Percentiles rank a stretch among this genome's conserved stretches.
These are phyloP conservation scores for Pelecanus crispus DNA, from an alignment of 2,113 vertebrate genomes.

Conservation along the genomic window DNA sequence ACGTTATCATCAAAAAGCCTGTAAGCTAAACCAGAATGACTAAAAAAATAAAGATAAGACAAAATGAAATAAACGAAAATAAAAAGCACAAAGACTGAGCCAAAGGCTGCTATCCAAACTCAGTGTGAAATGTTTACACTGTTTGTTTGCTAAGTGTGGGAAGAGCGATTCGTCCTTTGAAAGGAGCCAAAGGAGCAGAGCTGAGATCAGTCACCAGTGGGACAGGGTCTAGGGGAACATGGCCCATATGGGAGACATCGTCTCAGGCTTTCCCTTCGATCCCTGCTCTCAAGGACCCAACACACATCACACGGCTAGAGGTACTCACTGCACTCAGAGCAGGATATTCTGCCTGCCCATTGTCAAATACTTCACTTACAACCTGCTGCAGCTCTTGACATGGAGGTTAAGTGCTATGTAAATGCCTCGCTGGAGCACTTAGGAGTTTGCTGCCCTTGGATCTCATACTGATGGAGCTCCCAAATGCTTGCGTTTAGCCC, in stretches of 20 bases:
- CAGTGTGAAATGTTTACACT: background rate
- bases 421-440: background rate
- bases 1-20: background rate
- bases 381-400: background rate
- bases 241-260: background rate
- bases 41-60: background rate
- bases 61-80: background rate
- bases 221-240: background rate
- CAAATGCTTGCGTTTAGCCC: background rate
- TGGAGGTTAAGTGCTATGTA: conserved; percentile 21
- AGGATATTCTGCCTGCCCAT: background rate
- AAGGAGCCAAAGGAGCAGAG: background rate
- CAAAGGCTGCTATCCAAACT: background rate
- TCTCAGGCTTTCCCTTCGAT: background rate
- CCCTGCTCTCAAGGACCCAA: background rate
- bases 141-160: background rate
- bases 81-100: background rate
- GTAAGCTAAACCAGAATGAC: background rate
- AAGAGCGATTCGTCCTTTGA: background rate
- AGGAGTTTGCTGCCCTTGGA: background rate
- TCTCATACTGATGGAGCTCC: background rate
- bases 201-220: background rate
- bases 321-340: background rate
- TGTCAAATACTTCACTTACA: background rate
- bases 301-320: background rate